Conservation (phyloP, 2,113 vertebrate genomes). For the Brachirus orientalis region DNA sequence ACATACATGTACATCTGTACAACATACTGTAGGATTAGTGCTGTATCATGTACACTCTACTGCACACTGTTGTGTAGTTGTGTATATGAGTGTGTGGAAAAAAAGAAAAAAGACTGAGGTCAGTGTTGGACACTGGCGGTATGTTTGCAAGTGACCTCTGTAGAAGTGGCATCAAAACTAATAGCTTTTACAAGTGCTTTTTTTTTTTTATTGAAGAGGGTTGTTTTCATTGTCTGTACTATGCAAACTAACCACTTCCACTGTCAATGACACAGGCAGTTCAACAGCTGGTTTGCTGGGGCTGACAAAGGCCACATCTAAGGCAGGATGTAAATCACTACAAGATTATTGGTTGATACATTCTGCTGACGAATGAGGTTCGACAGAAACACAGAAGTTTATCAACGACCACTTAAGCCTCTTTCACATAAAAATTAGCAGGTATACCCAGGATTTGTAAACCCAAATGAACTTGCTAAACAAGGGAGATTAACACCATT, state of each 20-base stretch:
- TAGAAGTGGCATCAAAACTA: conserved; percentile 50
- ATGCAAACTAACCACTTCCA: conserved; percentile 52
- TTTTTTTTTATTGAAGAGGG: conserved; percentile 48
- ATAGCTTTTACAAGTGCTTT: conserved; percentile 38
- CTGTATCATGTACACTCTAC: neutral
- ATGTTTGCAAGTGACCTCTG: conserved; percentile 31
- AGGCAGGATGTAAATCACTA: conserved; percentile 41
- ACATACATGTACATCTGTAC: conserved; percentile 48
- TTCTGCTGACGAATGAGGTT: conserved; percentile 26
- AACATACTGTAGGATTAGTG: conserved; percentile 25
- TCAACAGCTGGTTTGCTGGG: conserved; percentile 49
- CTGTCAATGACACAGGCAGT: conserved; percentile 44
- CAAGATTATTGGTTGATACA: conserved; percentile 23
- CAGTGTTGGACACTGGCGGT: conserved; percentile 25
- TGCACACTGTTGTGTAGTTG: neutral
- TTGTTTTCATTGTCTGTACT: conserved; percentile 60
- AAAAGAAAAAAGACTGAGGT: conserved; percentile 31
- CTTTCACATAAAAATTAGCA: too few relatives aligned
- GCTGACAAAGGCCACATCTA: conserved; percentile 37
- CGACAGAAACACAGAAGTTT: conserved; percentile 4
- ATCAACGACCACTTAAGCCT: neutral
- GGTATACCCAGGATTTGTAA: too few relatives aligned
- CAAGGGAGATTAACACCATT: too few relatives aligned
- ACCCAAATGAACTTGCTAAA: too few relatives aligned
- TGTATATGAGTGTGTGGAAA: too few relatives aligned